Evolutionary conservation across 2,113 vertebrate genomes (phyloP).

Genomic region (Ceyx melanurus): DNA sequence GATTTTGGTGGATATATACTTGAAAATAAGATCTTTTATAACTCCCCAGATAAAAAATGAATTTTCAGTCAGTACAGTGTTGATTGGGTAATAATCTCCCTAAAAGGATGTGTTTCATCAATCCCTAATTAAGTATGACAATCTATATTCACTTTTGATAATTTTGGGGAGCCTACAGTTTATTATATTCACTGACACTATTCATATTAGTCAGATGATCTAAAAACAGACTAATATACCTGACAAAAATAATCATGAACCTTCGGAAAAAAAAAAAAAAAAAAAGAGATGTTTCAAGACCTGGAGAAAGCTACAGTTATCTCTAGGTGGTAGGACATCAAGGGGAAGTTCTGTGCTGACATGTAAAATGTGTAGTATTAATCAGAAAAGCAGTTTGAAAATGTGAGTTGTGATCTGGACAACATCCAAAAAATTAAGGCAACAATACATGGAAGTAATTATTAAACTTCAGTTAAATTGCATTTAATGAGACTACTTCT

Average conservation of each 20-base stretch:
- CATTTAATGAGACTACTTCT: not conserved
- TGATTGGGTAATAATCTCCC: not conserved
- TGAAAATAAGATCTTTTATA: not conserved
- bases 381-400: not conserved
- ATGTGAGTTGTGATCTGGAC: not conserved
- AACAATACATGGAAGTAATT: not conserved
- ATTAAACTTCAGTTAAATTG: not conserved
- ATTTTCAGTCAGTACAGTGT: not conserved
- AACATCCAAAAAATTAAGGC: not conserved
- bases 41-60: not conserved
- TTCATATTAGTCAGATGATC: not conserved
- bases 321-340: not conserved
- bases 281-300: not conserved
- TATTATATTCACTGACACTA: not conserved
- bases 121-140: not conserved
- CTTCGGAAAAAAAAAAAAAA: fast-evolving
- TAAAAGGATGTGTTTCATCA: not conserved
- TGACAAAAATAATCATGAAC: not conserved
- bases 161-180: not conserved
- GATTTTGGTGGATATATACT: not conserved
- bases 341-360: not conserved
- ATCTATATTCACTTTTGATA: not conserved
- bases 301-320: not conserved
- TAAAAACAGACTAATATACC: not conserved
- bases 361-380: not conserved